Conservation (phyloP, 2,113 vertebrate genomes). For the Brachypteracias leptosomus region DNA sequence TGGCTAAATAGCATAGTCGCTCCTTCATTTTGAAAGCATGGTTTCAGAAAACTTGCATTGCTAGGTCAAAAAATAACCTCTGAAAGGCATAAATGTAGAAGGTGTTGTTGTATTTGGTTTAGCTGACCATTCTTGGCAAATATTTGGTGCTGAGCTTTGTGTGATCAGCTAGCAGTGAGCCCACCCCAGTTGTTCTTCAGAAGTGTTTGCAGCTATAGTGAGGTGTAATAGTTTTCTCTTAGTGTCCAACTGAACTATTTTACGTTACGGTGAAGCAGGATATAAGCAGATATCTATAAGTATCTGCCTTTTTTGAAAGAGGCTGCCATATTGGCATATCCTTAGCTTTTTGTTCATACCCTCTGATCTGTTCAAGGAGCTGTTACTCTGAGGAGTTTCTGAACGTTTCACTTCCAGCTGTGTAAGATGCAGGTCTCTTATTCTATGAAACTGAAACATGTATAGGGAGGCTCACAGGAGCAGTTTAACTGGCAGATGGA, state of each 20-base stretch:
- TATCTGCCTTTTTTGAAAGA: background rate
- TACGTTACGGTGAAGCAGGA: background rate
- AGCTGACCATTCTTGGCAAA: background rate
- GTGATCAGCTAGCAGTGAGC: background rate
- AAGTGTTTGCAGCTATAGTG: background rate
- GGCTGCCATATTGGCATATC: background rate
- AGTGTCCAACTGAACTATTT: background rate
- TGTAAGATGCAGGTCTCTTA: background rate
- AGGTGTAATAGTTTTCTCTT: background rate
- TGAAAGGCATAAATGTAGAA: background rate
- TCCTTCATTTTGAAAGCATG: background rate
- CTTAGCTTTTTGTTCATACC: background rate
- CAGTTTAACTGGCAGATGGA: conserved; percentile 35
- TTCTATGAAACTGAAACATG: background rate
- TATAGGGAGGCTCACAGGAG: background rate
- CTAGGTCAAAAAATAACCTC: background rate
- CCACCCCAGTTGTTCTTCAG: background rate
- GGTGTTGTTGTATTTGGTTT: background rate
- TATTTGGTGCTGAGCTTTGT: background rate
- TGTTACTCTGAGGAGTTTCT: background rate
- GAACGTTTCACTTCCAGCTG: background rate
- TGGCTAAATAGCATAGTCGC: background rate
- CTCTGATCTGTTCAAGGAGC: background rate
- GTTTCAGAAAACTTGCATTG: background rate
- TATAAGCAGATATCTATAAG: background rate